Evolutionary conservation across 2,888 invertebrate species (phyloP).

Genomic region (Onchidella celtica): DNA sequence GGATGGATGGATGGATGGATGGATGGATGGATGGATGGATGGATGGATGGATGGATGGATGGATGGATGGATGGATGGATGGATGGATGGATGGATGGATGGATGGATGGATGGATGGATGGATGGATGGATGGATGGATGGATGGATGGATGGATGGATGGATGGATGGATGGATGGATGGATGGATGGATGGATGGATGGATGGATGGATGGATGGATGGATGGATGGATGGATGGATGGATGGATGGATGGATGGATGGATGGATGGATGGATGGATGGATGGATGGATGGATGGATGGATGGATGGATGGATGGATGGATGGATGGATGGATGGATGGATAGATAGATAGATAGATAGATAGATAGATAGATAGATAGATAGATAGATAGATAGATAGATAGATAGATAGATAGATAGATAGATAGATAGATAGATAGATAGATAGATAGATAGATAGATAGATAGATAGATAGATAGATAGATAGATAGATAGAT

Average conservation of each 20-base stretch:
- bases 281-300: neutral
- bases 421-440: neutral
- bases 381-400: neutral
- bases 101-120: conserved; percentile 1
- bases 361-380: neutral
- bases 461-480: neutral
- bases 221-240: conserved; percentile 1
- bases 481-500: neutral
- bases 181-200: conserved; percentile 1
- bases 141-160: conserved; percentile 1
- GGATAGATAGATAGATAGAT: no score
- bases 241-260: neutral
- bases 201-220: conserved; percentile 1
- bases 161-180: conserved; percentile 1
- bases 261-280: conserved; percentile 1
- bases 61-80: conserved; percentile 1
- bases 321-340: no score
- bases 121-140: conserved; percentile 1
- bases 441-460: neutral
- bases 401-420: neutral
- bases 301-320: neutral
- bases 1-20: conserved; percentile 1
- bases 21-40: conserved; percentile 1
- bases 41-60: conserved; percentile 1
- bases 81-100: conserved; percentile 1